These are phyloP conservation scores for Drosophila basisetae DNA, from an alignment of 2,888 invertebrate species.

Conservation along the genomic window DNA sequence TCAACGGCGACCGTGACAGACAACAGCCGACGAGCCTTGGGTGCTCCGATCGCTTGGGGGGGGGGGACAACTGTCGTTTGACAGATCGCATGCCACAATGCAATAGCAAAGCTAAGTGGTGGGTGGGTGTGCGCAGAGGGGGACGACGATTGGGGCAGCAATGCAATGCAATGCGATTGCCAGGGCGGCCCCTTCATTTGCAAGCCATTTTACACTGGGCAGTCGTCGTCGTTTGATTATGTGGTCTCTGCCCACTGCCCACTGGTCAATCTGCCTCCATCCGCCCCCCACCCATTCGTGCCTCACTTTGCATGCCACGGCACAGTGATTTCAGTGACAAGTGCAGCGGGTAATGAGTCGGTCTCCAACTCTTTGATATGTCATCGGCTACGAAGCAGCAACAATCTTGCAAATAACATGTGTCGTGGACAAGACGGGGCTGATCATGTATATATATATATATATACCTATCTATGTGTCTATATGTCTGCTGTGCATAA, in stretches of 20 bases:
- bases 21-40: slow-evolving; percentile 40
- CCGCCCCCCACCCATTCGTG: background rate
- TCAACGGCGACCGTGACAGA: slow-evolving; percentile 57
- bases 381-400: slow-evolving; percentile 18
- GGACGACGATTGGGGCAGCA: slow-evolving; percentile 14
- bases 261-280: slow-evolving; percentile 1
- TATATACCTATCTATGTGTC: background rate
- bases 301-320: slow-evolving; percentile 2
- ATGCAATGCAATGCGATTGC: slow-evolving; percentile 31
- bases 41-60: slow-evolving; percentile 39
- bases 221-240: slow-evolving; percentile 15
- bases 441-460: slow-evolving; percentile 7
- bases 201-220: slow-evolving; percentile 24
- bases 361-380: slow-evolving; percentile 42
- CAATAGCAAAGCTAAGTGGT: slow-evolving; percentile 24
- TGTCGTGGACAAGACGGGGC: slow-evolving; percentile 21
- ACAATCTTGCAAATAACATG: slow-evolving; percentile 56
- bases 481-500: background rate
- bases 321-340: slow-evolving; percentile 47
- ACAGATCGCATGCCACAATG: slow-evolving; percentile 67
- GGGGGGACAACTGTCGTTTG: slow-evolving; percentile 43
- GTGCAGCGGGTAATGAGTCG: slow-evolving; percentile 51
- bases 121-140: background rate
- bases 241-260: slow-evolving; percentile 17
- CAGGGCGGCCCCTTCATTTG: slow-evolving; percentile 48